Evolutionary conservation across 2,113 vertebrate genomes (phyloP).

Genomic region (Amphiprion percula): DNA sequence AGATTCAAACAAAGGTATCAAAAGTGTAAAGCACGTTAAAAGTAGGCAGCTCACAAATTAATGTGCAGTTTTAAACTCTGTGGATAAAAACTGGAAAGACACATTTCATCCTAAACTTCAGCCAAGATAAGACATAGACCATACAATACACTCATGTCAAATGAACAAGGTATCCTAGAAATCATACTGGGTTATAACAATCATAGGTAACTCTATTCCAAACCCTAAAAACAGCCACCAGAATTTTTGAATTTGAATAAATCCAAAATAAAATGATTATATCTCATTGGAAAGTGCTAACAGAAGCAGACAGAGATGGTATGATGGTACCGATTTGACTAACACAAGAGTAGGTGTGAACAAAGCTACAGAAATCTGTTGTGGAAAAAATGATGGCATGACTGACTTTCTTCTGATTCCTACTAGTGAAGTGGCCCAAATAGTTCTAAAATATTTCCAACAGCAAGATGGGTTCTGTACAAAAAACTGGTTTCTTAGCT

Average conservation of each 20-base stretch:
- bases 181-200: background rate
- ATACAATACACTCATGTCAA: background rate
- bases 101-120: background rate
- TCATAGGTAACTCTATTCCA: background rate
- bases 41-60: background rate
- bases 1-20: conserved; percentile 22
- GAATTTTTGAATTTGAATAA: background rate
- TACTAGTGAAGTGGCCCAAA: background rate
- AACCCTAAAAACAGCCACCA: background rate
- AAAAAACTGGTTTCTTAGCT: background rate
- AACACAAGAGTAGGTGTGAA: background rate
- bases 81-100: background rate
- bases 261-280: background rate
- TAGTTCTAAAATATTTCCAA: background rate
- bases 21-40: conserved; percentile 15
- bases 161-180: background rate
- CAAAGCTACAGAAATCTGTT: background rate
- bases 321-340: background rate
- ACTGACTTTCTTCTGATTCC: background rate
- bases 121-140: background rate
- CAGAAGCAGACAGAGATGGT: background rate
- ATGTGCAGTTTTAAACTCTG: background rate
- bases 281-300: background rate
- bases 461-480: background rate
- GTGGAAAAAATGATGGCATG: background rate